Conservation (phyloP, 2,888 invertebrate species). For the Pegoplata infirma region DNA sequence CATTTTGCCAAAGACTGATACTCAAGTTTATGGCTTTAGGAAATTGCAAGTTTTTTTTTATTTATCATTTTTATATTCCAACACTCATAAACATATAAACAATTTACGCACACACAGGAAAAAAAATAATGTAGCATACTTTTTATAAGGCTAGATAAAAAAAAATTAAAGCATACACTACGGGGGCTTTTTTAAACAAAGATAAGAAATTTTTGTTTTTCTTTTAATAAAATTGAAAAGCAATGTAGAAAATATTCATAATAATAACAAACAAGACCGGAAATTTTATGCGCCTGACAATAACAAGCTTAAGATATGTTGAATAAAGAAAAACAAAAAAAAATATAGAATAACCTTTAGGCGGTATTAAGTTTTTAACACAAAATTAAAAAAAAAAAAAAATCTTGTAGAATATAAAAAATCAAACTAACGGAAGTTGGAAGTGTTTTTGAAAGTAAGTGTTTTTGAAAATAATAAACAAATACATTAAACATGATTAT, state of each 20-base stretch:
- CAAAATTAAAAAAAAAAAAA: background rate
- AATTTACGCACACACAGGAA: background rate
- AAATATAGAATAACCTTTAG: slow-evolving; percentile 22
- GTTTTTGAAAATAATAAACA: background rate
- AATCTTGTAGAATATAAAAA: too few relatives aligned
- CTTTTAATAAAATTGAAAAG: slow-evolving; percentile 10
- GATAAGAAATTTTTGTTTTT: slow-evolving; percentile 10
- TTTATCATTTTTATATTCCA: background rate
- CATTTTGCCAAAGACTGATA: background rate
- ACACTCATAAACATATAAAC: slow-evolving; percentile 11
- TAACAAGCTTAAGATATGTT: background rate
- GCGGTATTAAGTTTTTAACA: slow-evolving; percentile 10
- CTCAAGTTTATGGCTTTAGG: slow-evolving; percentile 24
- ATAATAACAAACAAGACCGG: background rate
- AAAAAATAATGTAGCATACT: background rate
- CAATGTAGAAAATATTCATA: slow-evolving; percentile 7
- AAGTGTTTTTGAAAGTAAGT: background rate
- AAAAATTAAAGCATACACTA: slow-evolving; percentile 17
- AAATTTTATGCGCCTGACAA: slow-evolving; percentile 20
- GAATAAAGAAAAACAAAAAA: background rate
- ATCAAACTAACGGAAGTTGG: background rate
- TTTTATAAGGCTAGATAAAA: background rate
- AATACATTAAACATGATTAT: background rate
- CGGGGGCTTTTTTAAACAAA: background rate
- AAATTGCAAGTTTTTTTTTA: slow-evolving; percentile 14